Evolutionary conservation across 2,797 vertebrate genomes (phyloP).

Genomic region (Gadopsis marmoratus): DNA sequence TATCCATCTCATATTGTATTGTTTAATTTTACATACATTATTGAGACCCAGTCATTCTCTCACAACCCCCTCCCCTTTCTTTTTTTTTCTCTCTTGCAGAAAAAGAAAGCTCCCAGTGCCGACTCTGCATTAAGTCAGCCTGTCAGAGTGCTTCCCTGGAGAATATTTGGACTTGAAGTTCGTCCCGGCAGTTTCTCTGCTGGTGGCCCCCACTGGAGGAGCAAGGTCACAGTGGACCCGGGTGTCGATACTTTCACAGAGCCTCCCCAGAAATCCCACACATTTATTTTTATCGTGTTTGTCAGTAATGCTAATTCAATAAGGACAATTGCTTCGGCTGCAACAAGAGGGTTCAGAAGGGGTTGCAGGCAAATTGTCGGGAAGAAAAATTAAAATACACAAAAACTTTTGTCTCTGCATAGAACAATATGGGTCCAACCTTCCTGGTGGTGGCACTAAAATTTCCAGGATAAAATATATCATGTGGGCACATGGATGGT

Average conservation of each 20-base stretch:
- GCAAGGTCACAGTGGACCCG: constrained; percentile 65
- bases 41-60: constrained; percentile 28
- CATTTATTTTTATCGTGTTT: constrained; percentile 20
- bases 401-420: not conserved
- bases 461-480: not conserved
- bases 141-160: constrained; percentile 89
- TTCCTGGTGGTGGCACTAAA: not conserved
- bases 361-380: not conserved
- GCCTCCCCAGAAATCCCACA: constrained; percentile 34
- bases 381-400: not conserved
- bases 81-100: constrained; percentile 31
- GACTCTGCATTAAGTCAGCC: constrained; percentile 88
- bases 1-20: constrained; percentile 2
- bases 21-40: constrained; percentile 43
- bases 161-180: constrained; percentile 87
- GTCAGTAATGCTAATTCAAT: constrained; percentile 22
- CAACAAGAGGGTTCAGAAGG: not conserved
- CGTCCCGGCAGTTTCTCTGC: constrained; percentile 87
- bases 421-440: not conserved
- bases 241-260: constrained; percentile 65
- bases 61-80: constrained; percentile 3
- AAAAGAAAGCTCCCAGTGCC: constrained; percentile 51
- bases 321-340: not conserved
- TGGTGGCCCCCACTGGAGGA: constrained; percentile 68
- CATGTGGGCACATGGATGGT: not conserved